Base-by-base conservation (phyloP, 2,113 vertebrate genomes). In the Indicator maculatus region DNA sequence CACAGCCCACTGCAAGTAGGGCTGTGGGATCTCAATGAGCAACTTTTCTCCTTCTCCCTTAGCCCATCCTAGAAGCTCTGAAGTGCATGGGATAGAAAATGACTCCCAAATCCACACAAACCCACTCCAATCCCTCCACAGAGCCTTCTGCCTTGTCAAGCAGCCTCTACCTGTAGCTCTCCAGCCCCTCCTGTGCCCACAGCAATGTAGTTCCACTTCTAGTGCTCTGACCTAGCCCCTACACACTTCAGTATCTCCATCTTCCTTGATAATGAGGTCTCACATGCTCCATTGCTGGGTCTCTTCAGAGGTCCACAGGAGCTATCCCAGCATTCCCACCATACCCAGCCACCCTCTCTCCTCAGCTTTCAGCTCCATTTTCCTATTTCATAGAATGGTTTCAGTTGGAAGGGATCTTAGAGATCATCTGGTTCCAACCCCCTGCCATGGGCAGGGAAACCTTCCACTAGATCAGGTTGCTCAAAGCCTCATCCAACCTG, bases 21-120 rank as follows among this genome's bases (percentile, higher is more conserved):
- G 39, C 59, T 83, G 44, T 0, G 0, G 30, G 45, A 66, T 60
- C 69, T 66, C 74, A 55, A 27, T 0, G 1, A 59, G 50, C 12
- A 55, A 58, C 58, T n/a, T 79, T 92, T 83, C 69, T 88, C 79
- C 60, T 63, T 47, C 53, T 72, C 63, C 44, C 58, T 70, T 16
- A 79, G 39, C 17, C 17, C 6, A 1, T n/a, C 30, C 65, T 44
- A 5, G 71, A 71, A 83, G 38, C 47, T 65, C 60, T 70, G 52
- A 76, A 75, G 44, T 6, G 28, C 55, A 50, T 6, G 13, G 8
- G 21, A n/a, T 2, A 55, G 45, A 63, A 90, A 86, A 92, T 58
- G 23, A n/a, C 33, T 71, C 20, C 33, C 41, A 61, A 28, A 9
- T 44, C 23, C 50, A 26, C 12, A 13, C 12, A 52, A 52, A 52